phyloP scores from a whole-genome alignment of 2,888 invertebrate genomes.

The Seira sanloemensis region DNA sequence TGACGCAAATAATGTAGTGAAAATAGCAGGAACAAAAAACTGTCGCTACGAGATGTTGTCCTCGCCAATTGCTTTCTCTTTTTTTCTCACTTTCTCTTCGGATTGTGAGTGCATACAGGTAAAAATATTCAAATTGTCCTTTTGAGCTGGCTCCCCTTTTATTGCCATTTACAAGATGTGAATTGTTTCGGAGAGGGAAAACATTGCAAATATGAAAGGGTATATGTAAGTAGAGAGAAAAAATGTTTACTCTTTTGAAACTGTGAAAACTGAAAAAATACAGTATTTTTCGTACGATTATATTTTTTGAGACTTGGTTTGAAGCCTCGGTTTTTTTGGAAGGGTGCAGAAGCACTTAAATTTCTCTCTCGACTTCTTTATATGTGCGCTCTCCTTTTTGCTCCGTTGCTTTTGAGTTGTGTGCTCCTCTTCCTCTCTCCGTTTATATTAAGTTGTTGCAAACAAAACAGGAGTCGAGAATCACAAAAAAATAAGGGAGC shows the following conservation, averaged over 20 bases:
- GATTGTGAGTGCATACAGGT: background rate
- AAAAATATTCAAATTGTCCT: constrained; percentile 17
- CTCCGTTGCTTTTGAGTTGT: background rate
- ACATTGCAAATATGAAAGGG: background rate
- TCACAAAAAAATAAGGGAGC: constrained; percentile 16
- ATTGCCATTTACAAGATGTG: constrained; percentile 3
- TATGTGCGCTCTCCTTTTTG: background rate
- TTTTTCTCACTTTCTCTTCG: background rate
- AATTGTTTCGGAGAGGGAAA: background rate
- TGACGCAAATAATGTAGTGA: constrained; percentile 38
- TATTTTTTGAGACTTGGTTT: background rate
- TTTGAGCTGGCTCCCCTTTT: constrained; percentile 7
- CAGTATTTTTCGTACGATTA: no score
- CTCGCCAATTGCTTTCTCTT: constrained; percentile 35
- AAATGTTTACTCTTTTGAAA: background rate
- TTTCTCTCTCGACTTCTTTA: background rate
- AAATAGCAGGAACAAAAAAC: constrained; percentile 24
- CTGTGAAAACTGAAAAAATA: background rate
- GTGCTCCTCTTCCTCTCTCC: constrained; percentile 24
- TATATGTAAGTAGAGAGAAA: no score
- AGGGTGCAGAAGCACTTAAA: background rate
- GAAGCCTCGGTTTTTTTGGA: background rate
- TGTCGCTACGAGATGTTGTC: constrained; percentile 35
- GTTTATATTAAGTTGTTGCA: constrained; percentile 13
- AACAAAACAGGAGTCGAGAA: background rate